phyloP scores from a whole-genome alignment of 2,113 vertebrate genomes.

The Dromiciops gliroides region DNA sequence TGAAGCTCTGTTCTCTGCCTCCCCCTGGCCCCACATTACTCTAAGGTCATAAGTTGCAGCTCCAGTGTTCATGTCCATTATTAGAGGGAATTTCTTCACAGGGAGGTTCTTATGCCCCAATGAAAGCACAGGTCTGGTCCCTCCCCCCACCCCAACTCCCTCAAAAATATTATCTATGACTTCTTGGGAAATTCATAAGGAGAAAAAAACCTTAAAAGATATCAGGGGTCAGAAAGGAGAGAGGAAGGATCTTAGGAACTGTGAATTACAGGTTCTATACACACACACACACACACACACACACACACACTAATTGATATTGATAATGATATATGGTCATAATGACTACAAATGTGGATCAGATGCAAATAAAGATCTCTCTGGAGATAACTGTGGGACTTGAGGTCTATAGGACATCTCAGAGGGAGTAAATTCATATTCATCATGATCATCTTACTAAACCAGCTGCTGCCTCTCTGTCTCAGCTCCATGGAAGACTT shows the following conservation, averaged over 20 bases:
- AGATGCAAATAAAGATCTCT: neutral
- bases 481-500: neutral
- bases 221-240: neutral
- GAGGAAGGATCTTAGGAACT: neutral
- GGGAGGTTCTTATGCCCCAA: no score
- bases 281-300: neutral
- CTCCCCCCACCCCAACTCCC: no score
- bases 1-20: neutral
- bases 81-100: neutral
- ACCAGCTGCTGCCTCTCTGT: neutral
- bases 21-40: neutral
- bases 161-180: neutral
- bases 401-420: neutral
- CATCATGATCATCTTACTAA: neutral
- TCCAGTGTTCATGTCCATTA: neutral
- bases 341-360: neutral
- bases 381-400: neutral
- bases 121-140: neutral
- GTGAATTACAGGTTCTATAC: neutral
- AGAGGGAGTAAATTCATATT: neutral
- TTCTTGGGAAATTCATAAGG: neutral
- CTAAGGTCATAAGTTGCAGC: neutral
- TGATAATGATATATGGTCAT: neutral
- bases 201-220: neutral
- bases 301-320: neutral